phyloP scores from a whole-genome alignment of 1,140 invertebrate species.

The Lasioglossum albipes region DNA sequence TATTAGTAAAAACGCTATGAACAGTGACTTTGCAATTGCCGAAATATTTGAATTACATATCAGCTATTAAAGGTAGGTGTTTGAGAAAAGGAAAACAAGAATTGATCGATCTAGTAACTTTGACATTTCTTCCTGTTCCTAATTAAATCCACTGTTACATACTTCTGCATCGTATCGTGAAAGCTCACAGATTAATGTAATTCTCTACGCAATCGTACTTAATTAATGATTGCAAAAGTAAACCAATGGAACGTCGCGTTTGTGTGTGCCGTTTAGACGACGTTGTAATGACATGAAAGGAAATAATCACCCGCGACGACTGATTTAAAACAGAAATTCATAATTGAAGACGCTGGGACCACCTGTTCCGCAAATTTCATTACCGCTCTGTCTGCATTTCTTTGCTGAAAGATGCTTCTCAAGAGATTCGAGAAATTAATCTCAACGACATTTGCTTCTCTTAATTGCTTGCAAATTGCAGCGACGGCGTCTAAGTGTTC shows the following conservation, averaged over 20 bases:
- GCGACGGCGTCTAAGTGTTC: not conserved
- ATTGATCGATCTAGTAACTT: too few species aligned
- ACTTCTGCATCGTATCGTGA: too few species aligned
- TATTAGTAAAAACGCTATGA: too few species aligned
- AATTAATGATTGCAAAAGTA: not conserved
- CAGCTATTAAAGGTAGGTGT: too few species aligned
- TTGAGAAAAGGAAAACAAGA: too few species aligned
- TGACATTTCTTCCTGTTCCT: too few species aligned
- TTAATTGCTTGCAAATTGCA: conserved; percentile 29
- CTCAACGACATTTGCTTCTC: not conserved
- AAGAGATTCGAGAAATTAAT: conserved; percentile 10
- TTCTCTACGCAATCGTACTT: too few species aligned
- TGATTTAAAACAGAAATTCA: not conserved
- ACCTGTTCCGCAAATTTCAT: conserved; percentile 27
- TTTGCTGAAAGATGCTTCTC: not conserved
- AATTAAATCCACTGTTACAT: too few species aligned
- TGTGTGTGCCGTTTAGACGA: not conserved
- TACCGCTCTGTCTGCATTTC: not conserved
- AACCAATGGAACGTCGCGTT: not conserved
- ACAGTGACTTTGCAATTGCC: too few species aligned
- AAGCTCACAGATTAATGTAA: too few species aligned
- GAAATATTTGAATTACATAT: too few species aligned
- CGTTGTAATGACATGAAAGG: not conserved
- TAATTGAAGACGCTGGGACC: conserved; percentile 7
- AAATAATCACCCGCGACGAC: not conserved